Percentiles rank a stretch among this genome's conserved stretches.
Evolutionary conservation across 64 coral and sea anemone genomes (phyloP).

Genomic region (Montipora sp.): DNA sequence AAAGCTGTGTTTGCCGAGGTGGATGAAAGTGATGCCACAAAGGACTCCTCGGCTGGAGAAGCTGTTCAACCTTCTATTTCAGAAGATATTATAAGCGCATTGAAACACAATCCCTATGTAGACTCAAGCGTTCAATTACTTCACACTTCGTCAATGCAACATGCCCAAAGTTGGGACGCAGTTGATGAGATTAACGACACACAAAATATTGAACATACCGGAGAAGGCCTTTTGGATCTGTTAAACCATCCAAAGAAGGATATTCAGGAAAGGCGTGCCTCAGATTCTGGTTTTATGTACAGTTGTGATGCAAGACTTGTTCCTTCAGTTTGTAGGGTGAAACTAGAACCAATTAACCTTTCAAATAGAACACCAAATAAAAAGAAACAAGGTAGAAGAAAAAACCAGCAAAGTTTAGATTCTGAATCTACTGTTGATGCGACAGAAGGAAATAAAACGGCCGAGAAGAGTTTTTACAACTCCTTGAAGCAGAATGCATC

Average conservation of each 20-base stretch:
- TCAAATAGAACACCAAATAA: background rate
- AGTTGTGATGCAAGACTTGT: background rate
- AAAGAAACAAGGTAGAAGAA: background rate
- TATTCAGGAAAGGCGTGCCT: background rate
- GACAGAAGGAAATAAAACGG: background rate
- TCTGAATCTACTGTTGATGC: background rate
- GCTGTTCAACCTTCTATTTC: background rate
- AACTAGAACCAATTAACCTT: slow-evolving; percentile 32
- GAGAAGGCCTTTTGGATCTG: background rate
- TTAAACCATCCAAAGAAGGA: background rate
- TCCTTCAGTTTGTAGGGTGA: background rate
- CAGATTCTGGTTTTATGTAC: background rate
- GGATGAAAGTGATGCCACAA: slow-evolving; percentile 60
- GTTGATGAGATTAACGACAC: background rate
- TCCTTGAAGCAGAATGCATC: background rate
- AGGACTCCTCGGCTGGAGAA: background rate
- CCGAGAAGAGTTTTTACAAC: background rate
- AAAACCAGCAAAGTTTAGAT: background rate
- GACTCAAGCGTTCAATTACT: slow-evolving; percentile 37
- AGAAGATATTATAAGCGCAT: slow-evolving; percentile 21
- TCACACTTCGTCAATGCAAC: background rate
- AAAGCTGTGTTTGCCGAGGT: slow-evolving; percentile 56
- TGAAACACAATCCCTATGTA: slow-evolving; percentile 90
- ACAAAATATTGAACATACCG: background rate
- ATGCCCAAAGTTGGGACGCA: slow-evolving; percentile 12